Conservation (phyloP, 92 coral and sea anemone species). For the Phymanthus crucifer region DNA sequence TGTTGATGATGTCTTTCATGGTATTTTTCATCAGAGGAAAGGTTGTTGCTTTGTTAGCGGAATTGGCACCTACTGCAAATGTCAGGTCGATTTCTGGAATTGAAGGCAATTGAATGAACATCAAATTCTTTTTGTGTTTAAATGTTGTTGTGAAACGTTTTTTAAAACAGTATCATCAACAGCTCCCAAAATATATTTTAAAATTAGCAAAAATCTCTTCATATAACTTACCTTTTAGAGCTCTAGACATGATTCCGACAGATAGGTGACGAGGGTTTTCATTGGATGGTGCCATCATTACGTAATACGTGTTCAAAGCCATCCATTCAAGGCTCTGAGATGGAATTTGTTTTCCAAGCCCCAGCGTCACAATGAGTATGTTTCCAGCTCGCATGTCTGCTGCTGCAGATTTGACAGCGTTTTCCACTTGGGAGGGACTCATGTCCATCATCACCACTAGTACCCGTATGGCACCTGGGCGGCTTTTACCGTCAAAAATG, state of each 20-base stretch:
- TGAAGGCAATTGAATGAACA: neutral
- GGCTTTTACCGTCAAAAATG: slow-evolving; percentile 12
- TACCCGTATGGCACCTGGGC: slow-evolving; percentile 21
- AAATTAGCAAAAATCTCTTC: neutral
- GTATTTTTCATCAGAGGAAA: slow-evolving; percentile 26
- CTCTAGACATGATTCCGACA: slow-evolving; percentile 28
- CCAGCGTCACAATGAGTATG: slow-evolving; percentile 14
- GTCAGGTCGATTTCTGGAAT: slow-evolving; percentile 32
- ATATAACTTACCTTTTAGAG: slow-evolving; percentile 21
- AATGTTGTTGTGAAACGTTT: neutral
- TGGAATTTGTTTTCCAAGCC: slow-evolving; percentile 23
- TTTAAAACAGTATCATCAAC: too few species aligned
- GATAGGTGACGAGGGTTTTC: slow-evolving; percentile 24
- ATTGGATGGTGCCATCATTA: slow-evolving; percentile 27
- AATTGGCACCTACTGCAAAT: slow-evolving; percentile 35
- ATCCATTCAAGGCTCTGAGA: slow-evolving; percentile 26
- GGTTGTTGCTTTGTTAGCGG: slow-evolving; percentile 11
- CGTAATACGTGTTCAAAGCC: slow-evolving; percentile 25
- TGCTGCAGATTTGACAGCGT: neutral
- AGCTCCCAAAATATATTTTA: too few species aligned
- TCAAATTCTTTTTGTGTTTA: neutral
- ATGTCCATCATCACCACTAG: slow-evolving; percentile 26
- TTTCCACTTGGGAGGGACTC: slow-evolving; percentile 11
- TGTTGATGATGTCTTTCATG: slow-evolving; percentile 23
- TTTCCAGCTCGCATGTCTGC: neutral